phyloP scores from a whole-genome alignment of 2,797 vertebrate species.

The Sebastes glaucus region DNA sequence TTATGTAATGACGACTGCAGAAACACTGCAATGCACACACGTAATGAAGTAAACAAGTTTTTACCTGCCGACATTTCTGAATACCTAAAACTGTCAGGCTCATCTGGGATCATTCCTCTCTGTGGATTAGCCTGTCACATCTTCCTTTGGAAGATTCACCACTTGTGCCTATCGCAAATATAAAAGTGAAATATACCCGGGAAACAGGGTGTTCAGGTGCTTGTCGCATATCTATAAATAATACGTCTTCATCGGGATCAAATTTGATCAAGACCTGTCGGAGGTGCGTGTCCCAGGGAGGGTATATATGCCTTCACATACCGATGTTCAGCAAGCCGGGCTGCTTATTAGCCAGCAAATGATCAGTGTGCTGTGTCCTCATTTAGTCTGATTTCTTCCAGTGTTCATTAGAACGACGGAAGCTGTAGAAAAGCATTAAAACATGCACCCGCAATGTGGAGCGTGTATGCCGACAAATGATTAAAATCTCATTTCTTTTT shows the following conservation, averaged over 20 bases:
- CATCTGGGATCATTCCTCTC: slow-evolving; percentile 53
- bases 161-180: slow-evolving; percentile 46
- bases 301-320: background rate
- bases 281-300: slow-evolving; percentile 1
- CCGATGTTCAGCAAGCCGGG: background rate
- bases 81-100: slow-evolving; percentile 55
- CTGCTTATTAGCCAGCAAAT: slow-evolving; percentile 29
- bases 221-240: slow-evolving; percentile 64
- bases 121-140: slow-evolving; percentile 69
- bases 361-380: slow-evolving; percentile 26
- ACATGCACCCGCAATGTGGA: background rate
- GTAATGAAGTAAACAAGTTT: slow-evolving; percentile 61
- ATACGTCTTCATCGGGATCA: slow-evolving; percentile 51
- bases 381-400: slow-evolving; percentile 15
- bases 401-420: background rate
- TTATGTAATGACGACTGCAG: slow-evolving; percentile 19
- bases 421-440: background rate
- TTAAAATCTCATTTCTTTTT: background rate
- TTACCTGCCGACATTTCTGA: slow-evolving; percentile 40
- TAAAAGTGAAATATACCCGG: slow-evolving; percentile 48
- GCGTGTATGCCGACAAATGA: background rate
- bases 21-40: slow-evolving; percentile 16
- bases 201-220: slow-evolving; percentile 41
- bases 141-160: slow-evolving; percentile 54
- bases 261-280: slow-evolving; percentile 59